phyloP scores from a whole-genome alignment of 2,797 vertebrate species.

The Artibeus lituratus region DNA sequence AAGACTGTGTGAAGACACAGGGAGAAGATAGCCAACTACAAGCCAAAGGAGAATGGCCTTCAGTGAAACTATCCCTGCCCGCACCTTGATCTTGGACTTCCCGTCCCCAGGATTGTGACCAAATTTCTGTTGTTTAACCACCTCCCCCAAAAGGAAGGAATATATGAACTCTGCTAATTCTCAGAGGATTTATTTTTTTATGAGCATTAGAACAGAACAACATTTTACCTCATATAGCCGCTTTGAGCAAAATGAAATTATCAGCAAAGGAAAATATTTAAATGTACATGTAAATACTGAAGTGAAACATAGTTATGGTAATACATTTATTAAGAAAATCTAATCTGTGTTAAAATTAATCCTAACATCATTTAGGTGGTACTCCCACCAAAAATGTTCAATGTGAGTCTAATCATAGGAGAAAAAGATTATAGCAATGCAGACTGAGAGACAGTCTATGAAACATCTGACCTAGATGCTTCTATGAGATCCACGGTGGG shows the following conservation, averaged over 20 bases:
- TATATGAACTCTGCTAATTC: neutral
- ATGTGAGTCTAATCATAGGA: neutral
- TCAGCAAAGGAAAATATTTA: conserved; percentile 1
- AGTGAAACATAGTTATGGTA: neutral
- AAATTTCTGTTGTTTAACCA: neutral
- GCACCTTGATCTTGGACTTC: neutral
- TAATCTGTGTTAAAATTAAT: neutral
- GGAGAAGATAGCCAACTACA: neutral
- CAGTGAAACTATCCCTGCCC: too few species aligned
- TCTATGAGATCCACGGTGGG: neutral
- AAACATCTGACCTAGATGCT: neutral
- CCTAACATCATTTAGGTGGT: neutral
- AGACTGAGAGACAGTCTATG: neutral
- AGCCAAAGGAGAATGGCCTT: neutral
- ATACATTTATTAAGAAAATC: neutral
- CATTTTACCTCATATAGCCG: conserved; percentile 1
- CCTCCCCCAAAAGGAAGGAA: neutral
- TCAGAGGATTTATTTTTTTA: neutral
- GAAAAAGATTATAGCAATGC: neutral
- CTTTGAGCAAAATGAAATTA: conserved; percentile 23
- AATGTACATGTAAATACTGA: conserved; percentile 6
- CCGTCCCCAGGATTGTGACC: neutral
- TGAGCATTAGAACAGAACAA: neutral
- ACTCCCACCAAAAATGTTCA: neutral
- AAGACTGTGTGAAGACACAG: neutral